Evolutionary conservation across 2,888 invertebrate species (phyloP).

Genomic region (Caradrina clavipalpis): DNA sequence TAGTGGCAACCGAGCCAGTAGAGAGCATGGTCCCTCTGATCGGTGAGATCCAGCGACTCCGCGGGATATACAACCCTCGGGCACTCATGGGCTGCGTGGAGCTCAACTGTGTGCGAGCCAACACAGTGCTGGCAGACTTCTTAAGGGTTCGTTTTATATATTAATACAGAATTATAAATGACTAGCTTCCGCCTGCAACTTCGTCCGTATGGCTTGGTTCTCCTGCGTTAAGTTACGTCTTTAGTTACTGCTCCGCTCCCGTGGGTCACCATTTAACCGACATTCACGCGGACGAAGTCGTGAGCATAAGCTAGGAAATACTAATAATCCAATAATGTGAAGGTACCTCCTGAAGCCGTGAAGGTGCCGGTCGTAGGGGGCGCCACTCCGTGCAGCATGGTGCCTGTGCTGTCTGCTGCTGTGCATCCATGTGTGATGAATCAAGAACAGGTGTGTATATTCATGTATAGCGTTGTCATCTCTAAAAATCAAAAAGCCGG

Average conservation of each 20-base stretch:
- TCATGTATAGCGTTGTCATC: no score
- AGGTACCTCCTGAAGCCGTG: conserved; percentile 91
- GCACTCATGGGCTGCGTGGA: conserved; percentile 92
- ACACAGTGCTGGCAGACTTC: conserved; percentile 93
- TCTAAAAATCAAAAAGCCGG: no score
- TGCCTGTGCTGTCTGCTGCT: conserved; percentile 93
- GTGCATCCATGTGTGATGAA: conserved; percentile 89
- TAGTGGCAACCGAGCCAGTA: conserved; percentile 89
- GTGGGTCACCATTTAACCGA: no score
- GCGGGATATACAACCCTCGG: conserved; percentile 81
- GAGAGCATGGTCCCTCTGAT: conserved; percentile 94
- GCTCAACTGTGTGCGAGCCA: conserved; percentile 93
- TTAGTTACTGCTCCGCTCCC: no score
- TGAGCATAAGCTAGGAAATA: no score
- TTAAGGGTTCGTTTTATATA: conserved; percentile 74
- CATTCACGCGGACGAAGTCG: no score
- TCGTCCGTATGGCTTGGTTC: no score
- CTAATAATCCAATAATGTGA: conserved; percentile 66
- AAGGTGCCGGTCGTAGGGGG: conserved; percentile 93
- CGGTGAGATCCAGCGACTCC: conserved; percentile 92
- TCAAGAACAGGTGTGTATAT: conserved; percentile 86
- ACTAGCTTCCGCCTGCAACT: no score
- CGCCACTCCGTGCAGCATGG: conserved; percentile 93
- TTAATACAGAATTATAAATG: neutral
- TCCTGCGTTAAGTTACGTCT: no score